Base-by-base conservation (phyloP, 2,797 vertebrate species). In the Antrozous pallidus region DNA sequence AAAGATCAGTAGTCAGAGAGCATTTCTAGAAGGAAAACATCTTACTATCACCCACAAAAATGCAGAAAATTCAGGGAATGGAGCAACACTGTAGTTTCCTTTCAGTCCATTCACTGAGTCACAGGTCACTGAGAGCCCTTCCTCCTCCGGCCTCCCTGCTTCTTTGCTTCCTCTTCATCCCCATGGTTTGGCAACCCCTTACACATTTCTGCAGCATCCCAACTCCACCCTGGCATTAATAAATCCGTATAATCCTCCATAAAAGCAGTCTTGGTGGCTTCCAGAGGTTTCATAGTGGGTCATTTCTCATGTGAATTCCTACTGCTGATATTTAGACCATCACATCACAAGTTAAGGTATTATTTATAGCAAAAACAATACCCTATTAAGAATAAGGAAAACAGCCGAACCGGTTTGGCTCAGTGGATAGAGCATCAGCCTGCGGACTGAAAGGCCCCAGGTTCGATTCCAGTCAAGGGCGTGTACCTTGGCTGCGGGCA, bases 21-120 rank as follows among this genome's bases (percentile, higher is more conserved):
- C 38, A 81, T 58, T 92, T 95, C 56, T 86, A 91, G 36, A 56
- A 74, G 38, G 33, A 69, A 89, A 92, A 54, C 12, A n/a, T 36
- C 22, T 31, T 90, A 20, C 13, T 36, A 24, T 91, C 42, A 42
- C 71, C 61, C 5, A 87, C 61, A 81, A 54, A 90, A 54, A 54
- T 56, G 13, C 51, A 78, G 26, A 45, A 33, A 74, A 92, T 69
- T 40, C 36, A 45, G 45, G 47, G 5, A 26, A 54, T 38, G 14
- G 26, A 49, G 6, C 54, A 17, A 13, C 31, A 51, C 36, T 49
- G 5, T 5, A 0, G 4, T 12, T 85, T 54, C 40, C 49, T 49
- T 45, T 6, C 3, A 69, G 33, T 28, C 40, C 5, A 26, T 54
- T 73, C 38, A 18, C 0, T 1, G 7, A 77, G 20, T 31, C 31